Conservation (phyloP, 2,888 invertebrate genomes). For the Chrysolina oricalcia region DNA sequence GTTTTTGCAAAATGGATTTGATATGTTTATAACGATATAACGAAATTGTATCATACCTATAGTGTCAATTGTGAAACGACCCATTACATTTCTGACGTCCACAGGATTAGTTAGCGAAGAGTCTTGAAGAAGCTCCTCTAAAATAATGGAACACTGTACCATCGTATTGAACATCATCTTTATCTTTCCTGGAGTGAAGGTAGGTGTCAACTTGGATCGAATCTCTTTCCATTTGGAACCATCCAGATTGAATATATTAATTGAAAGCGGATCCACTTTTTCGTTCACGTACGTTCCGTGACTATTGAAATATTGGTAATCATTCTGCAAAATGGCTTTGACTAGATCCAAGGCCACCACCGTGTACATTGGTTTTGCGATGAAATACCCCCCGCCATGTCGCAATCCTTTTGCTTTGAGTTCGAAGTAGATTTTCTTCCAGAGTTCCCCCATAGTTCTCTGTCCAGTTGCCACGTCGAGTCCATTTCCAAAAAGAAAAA, state of each 20-base stretch:
- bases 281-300: slow-evolving; percentile 60
- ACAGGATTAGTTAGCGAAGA: slow-evolving; percentile 18
- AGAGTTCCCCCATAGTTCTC: slow-evolving; percentile 31
- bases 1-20: too few species aligned
- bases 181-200: slow-evolving; percentile 68
- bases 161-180: slow-evolving; percentile 67
- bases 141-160: slow-evolving; percentile 20
- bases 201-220: slow-evolving; percentile 51
- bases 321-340: slow-evolving; percentile 62
- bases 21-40: too few species aligned
- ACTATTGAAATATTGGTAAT: slow-evolving; percentile 64
- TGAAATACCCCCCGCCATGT: slow-evolving; percentile 8
- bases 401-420: slow-evolving; percentile 22
- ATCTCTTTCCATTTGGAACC: slow-evolving; percentile 77
- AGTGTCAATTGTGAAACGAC: slow-evolving; percentile 34
- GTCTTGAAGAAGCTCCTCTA: slow-evolving; percentile 19
- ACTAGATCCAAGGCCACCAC: slow-evolving; percentile 62
- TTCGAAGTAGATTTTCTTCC: slow-evolving; percentile 32
- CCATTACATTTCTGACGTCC: slow-evolving; percentile 29
- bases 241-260: slow-evolving; percentile 74
- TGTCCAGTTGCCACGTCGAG: slow-evolving; percentile 18
- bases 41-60: slow-evolving; percentile 19
- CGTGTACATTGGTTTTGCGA: slow-evolving; percentile 4
- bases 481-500: slow-evolving; percentile 28
- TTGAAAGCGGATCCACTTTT: slow-evolving; percentile 72